phyloP scores from a whole-genome alignment of 1,140 invertebrate genomes.

The Tribolium castaneum region DNA sequence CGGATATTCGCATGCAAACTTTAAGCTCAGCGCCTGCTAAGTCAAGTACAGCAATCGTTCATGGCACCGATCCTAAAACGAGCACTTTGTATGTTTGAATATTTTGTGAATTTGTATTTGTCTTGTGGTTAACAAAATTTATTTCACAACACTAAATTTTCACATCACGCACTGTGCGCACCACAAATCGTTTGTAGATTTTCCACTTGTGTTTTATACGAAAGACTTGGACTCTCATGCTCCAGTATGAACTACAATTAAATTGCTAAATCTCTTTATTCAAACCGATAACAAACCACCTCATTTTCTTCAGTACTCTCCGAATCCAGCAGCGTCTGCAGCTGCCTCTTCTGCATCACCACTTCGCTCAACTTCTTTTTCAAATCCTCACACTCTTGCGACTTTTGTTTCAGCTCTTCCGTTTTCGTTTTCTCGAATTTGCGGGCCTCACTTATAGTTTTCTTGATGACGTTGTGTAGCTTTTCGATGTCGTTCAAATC shows the following conservation, averaged over 20 bases:
- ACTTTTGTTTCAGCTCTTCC: conserved; percentile 15
- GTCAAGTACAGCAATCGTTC: neutral
- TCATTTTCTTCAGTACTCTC: neutral
- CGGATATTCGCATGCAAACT: too few species aligned
- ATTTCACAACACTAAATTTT: conserved; percentile 5
- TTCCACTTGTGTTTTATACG: neutral
- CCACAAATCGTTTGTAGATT: conserved; percentile 1
- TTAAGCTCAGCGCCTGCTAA: neutral
- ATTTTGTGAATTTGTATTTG: neutral
- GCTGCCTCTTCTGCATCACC: conserved; percentile 36
- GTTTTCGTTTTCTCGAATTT: conserved; percentile 2
- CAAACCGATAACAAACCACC: neutral
- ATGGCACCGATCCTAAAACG: neutral
- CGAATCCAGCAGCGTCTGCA: conserved; percentile 20
- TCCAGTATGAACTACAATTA: neutral
- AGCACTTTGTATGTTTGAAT: neutral
- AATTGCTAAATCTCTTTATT: neutral
- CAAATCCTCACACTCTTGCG: conserved; percentile 12
- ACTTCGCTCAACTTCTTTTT: conserved; percentile 33
- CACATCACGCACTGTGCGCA: neutral
- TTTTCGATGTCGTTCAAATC: conserved; percentile 18
- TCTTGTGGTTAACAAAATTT: neutral
- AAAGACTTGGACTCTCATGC: neutral
- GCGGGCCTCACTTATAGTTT: conserved; percentile 14
- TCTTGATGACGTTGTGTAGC: conserved; percentile 27